These are phyloP conservation scores for Epirrhoe alternata DNA, from an alignment of 2,888 invertebrate species.

Conservation along the genomic window DNA sequence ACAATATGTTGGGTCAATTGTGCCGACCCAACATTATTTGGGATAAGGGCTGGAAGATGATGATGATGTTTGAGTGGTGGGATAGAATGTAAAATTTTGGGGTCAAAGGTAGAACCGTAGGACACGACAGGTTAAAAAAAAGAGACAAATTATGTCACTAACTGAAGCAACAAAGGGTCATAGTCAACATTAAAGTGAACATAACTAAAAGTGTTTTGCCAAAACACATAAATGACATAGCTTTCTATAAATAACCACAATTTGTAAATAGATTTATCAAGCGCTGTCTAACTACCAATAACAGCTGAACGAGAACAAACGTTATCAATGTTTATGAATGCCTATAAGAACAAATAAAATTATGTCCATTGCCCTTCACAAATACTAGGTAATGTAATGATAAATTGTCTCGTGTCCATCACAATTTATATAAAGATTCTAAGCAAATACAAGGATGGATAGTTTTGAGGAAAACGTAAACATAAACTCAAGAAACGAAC, in stretches of 20 bases:
- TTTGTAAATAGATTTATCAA: constrained; percentile 41
- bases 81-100: too few relatives aligned
- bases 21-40: too few relatives aligned
- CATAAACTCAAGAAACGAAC: too few relatives aligned
- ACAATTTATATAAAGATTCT: too few relatives aligned
- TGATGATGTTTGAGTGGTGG: too few relatives aligned
- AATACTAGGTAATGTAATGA: not conserved
- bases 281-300: constrained; percentile 19
- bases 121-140: too few relatives aligned
- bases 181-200: not conserved
- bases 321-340: not conserved
- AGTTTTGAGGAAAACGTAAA: too few relatives aligned
- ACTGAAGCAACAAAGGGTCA: not conserved
- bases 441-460: too few relatives aligned
- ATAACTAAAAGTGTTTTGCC: constrained; percentile 39
- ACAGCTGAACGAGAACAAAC: constrained; percentile 9
- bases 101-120: too few relatives aligned
- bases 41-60: too few relatives aligned
- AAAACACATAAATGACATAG: constrained; percentile 49
- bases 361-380: not conserved
- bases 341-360: not conserved
- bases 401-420: too few relatives aligned
- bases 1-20: too few relatives aligned
- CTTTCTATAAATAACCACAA: constrained; percentile 43
- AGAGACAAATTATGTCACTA: not conserved